Base-by-base conservation (phyloP, 1,140 invertebrate genomes). In the Drosophila mojavensis region DNA sequence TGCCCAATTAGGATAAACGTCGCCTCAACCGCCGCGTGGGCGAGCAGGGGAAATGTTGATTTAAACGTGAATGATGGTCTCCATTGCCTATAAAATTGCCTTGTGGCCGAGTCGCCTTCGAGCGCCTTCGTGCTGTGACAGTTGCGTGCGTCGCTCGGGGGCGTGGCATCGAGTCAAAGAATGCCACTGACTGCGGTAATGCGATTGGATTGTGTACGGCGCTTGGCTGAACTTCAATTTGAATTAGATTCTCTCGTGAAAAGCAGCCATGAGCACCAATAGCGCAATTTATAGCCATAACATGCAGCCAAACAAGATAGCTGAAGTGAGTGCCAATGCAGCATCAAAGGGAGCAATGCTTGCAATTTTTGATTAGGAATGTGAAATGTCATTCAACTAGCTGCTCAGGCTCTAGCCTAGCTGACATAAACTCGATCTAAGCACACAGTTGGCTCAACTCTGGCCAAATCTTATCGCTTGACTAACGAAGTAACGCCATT, bases 401-500 rank as follows among this genome's bases (percentile, higher is more conserved):
- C 7, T 4, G 5, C 28, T 30, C 28, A 1, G 5, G 33, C 33
- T 33, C 33, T 6, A 33, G 33, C 33, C 33, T 10, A 10, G 33
- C 7, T 39, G 36, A 39, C 36, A 39, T 9, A 39, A 24, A n/a
- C 17, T 9, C 17, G 6, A 7, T 28, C 41, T 28, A 39, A 30
- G 47, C 13, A 45, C 4, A 28, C 20, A 43, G 3, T 33, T 47
- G 28, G 58, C 50, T 55, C 45, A 41, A 36, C 43, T n/a, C 26
- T 10, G 3, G 30, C 17, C 66, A 55, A 88, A 89, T 89, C 84
- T 89, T 84, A 89, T 89, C 84, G 84, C 58, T 55, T 54, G 58
- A 88, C 85, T 89, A 89, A 89, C 85, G 84, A 89, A 89, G 74
- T 89, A 89, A 89, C 84, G 84, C 84, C 84, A 89, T 89, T 89